Conservation (phyloP, 2,113 vertebrate species). For the Drymodes brunneopygia region DNA sequence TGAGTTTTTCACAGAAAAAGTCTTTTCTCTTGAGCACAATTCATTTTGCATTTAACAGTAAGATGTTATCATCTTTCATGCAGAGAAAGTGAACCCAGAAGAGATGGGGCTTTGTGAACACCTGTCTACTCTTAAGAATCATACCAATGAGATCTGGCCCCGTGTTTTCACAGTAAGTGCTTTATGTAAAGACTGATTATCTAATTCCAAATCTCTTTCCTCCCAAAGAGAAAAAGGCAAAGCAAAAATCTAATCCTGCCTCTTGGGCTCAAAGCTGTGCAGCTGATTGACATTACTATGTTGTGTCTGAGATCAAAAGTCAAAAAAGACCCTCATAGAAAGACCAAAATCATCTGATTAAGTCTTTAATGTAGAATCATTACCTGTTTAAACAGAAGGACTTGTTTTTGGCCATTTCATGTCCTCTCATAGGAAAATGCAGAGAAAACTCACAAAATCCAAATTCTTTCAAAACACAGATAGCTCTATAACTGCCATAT, state of each 20-base stretch:
- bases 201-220: not conserved
- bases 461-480: not conserved
- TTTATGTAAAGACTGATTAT: not conserved
- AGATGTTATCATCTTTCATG: not conserved
- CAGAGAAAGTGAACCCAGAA: not conserved
- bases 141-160: not conserved
- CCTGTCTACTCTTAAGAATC: not conserved
- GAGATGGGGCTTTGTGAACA: accelerated
- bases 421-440: not conserved
- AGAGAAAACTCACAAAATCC: not conserved
- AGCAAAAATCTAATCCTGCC: not conserved
- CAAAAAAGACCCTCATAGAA: not conserved
- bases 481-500: not conserved
- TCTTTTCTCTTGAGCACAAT: not conserved
- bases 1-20: not conserved
- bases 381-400: not conserved
- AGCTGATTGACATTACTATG: not conserved
- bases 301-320: not conserved
- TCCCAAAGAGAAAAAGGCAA: not conserved
- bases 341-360: not conserved
- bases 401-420: not conserved
- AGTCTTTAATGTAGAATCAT: not conserved
- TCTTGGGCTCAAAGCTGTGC: not conserved
- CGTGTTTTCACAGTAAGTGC: not conserved
- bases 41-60: not conserved